Percentiles rank a stretch among this genome's conserved stretches.
phyloP scores from a whole-genome alignment of 2,888 invertebrate species.

The Sympetrum striolatum region DNA sequence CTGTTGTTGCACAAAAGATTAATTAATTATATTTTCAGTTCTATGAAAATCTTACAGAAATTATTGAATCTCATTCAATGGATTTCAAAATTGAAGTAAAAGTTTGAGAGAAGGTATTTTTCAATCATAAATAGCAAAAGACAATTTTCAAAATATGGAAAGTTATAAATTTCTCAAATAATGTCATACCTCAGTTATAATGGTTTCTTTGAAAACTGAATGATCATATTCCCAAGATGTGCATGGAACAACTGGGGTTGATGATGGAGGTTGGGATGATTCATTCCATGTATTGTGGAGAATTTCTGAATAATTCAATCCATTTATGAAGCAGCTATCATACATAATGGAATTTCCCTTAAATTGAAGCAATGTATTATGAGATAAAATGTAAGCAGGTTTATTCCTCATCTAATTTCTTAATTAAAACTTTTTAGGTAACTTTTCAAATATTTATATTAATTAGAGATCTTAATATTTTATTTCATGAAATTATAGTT shows the following conservation, averaged over 20 bases:
- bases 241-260: conserved; percentile 47
- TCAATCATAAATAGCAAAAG: neutral
- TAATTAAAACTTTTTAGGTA: too few relatives aligned
- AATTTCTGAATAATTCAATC: neutral
- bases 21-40: too few relatives aligned
- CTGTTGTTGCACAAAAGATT: too few relatives aligned
- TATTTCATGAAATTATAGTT: too few relatives aligned
- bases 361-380: neutral
- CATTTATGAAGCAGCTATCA: neutral
- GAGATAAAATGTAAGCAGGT: too few relatives aligned
- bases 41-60: too few relatives aligned
- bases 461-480: too few relatives aligned
- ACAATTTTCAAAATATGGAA: neutral
- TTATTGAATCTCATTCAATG: neutral
- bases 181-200: conserved; percentile 64
- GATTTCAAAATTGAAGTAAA: neutral
- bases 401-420: too few relatives aligned
- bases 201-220: conserved; percentile 73
- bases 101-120: neutral
- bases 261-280: neutral
- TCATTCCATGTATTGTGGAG: neutral
- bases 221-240: conserved; percentile 66
- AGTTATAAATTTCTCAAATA: neutral
- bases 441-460: too few relatives aligned
- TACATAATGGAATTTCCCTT: neutral